Percentiles rank a stretch among this genome's conserved stretches.
Evolutionary conservation across 2,113 vertebrate genomes (phyloP).

Genomic region (Cryptoleucopteryx plumbea): DNA sequence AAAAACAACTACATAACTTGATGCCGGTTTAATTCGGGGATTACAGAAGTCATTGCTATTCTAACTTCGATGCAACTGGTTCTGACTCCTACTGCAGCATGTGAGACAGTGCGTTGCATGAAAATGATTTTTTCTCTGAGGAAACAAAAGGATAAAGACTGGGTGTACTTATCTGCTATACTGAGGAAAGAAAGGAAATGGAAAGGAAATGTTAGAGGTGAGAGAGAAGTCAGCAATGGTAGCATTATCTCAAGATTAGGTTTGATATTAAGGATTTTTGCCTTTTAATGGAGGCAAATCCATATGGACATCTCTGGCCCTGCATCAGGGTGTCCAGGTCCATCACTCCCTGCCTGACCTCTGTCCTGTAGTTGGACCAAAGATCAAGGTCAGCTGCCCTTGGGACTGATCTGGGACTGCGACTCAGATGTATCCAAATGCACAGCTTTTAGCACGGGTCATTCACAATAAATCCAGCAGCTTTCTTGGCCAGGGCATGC

Average conservation of each 20-base stretch:
- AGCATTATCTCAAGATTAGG: neutral
- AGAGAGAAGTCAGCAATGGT: neutral
- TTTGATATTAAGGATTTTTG: neutral
- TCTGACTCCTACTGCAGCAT: neutral
- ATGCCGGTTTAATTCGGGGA: neutral
- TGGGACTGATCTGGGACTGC: neutral
- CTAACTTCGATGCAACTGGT: neutral
- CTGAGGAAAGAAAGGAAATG: neutral
- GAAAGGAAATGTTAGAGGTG: neutral
- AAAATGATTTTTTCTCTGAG: neutral
- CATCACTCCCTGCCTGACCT: neutral
- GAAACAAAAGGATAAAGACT: neutral
- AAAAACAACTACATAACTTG: neutral
- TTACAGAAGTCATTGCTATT: neutral
- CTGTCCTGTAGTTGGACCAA: neutral
- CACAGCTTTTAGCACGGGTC: neutral
- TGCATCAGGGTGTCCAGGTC: neutral
- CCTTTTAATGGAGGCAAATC: neutral
- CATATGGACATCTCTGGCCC: neutral
- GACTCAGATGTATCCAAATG: neutral
- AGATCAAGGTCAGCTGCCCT: neutral
- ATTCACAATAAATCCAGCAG: neutral
- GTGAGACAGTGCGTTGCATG: neutral
- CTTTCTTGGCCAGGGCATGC: neutral
- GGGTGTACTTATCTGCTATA: neutral